phyloP scores from a whole-genome alignment of 2,888 invertebrate genomes.

The Nipponacmea schrenckii region DNA sequence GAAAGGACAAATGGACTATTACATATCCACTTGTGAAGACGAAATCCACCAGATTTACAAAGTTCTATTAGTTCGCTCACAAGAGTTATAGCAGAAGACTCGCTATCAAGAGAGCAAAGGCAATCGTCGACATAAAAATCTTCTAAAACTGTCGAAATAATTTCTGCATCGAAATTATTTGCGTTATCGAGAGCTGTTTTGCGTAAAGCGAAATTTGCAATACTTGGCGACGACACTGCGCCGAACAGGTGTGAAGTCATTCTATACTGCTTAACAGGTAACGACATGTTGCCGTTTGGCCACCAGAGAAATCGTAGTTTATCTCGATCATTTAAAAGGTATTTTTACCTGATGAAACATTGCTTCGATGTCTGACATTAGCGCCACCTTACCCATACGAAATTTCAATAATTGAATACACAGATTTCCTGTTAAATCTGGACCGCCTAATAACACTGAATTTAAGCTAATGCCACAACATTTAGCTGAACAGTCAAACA shows the following conservation, averaged over 20 bases:
- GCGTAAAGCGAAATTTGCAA: slow-evolving; percentile 6
- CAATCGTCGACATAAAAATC: slow-evolving; percentile 33
- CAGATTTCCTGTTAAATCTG: slow-evolving; percentile 36
- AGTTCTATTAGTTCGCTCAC: slow-evolving; percentile 17
- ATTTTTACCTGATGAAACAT: slow-evolving; percentile 34
- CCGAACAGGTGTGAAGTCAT: slow-evolving; percentile 14
- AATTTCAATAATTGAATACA: slow-evolving; percentile 34
- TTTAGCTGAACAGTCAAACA: slow-evolving; percentile 33
- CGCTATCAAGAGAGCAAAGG: slow-evolving; percentile 20
- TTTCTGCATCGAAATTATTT: slow-evolving; percentile 10
- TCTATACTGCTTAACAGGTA: background rate
- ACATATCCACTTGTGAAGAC: slow-evolving; percentile 20
- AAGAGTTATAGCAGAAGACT: slow-evolving; percentile 3
- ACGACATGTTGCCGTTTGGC: slow-evolving; percentile 4
- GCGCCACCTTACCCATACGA: slow-evolving; percentile 30
- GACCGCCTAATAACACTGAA: slow-evolving; percentile 32
- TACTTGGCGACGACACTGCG: background rate
- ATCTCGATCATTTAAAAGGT: slow-evolving; percentile 22
- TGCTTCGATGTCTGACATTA: slow-evolving; percentile 34
- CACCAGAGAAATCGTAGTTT: slow-evolving; percentile 35
- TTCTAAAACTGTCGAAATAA: background rate
- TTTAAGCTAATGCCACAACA: slow-evolving; percentile 34
- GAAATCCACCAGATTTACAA: slow-evolving; percentile 19
- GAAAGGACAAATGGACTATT: slow-evolving; percentile 16
- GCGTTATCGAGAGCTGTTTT: background rate